Conservation (phyloP, 2,888 invertebrate genomes). For the Metallyticus violacea region DNA sequence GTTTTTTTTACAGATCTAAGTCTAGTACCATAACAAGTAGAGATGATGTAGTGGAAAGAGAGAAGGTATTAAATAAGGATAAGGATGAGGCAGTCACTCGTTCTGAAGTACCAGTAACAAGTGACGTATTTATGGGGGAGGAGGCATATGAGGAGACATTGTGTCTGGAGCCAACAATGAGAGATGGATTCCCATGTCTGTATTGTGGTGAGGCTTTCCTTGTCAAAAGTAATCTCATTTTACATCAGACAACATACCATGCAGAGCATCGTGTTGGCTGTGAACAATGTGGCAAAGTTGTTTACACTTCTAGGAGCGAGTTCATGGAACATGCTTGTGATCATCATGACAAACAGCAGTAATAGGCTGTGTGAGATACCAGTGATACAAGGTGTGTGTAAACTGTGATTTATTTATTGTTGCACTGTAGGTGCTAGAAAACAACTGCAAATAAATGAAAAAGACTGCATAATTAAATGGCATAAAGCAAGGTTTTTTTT, state of each 20-base stretch:
- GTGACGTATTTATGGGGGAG: background rate
- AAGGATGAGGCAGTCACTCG: background rate
- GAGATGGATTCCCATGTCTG: conserved; percentile 17
- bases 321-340: conserved; percentile 28
- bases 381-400: background rate
- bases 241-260: conserved; percentile 28
- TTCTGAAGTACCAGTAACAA: background rate
- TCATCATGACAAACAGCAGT: background rate
- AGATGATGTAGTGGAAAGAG: background rate
- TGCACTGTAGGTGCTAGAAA: background rate
- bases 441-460: background rate
- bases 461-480: too few relatives aligned
- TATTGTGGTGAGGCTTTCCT: conserved; percentile 28
- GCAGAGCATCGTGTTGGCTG: conserved; percentile 20
- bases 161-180: conserved; percentile 16
- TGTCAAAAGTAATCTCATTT: conserved; percentile 23
- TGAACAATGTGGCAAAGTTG: conserved; percentile 23
- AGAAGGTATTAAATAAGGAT: background rate
- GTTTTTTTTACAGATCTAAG: background rate
- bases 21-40: background rate
- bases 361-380: background rate
- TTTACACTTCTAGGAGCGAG: conserved; percentile 20
- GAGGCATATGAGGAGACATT: conserved; percentile 10
- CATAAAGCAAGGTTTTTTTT: too few relatives aligned
- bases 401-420: background rate